Evolutionary conservation across 2,797 vertebrate genomes (phyloP), one percentile per base, ranked within the genome.

Genomic region (Emys orbicularis): DNA sequence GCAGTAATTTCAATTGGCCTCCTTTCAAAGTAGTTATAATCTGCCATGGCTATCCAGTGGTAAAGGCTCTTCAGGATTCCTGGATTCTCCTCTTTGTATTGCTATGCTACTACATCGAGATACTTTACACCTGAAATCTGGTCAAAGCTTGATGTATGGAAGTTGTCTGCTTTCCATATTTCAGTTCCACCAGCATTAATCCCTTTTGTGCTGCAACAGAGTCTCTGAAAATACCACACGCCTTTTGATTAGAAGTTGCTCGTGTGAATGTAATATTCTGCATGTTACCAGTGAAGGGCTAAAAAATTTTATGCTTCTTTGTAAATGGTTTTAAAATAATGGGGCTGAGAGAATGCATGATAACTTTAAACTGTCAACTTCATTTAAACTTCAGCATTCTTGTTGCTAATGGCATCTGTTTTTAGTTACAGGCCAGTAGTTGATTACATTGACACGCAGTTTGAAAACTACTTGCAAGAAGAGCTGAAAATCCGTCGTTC

Each of bases 371-470:
- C 1, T 5, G 72, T 8, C 3, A 2, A 6, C 7, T 65, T 41
- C 21, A 23, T 72, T 11, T 68, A 82, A 37, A 12, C 80, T 16
- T 4, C 79, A n/a, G 93, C 57, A 12, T 83, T 90, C 97, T 94
- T 92, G 76, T 98, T 98, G 96, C 97, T 98, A 97, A 98, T 88
- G 89, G 97, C 92, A 90, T 98, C 90, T 91, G 95, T 98, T 97
- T 98, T 92, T 98, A 99, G 99, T 98, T 99, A 99, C 98, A 99
- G 99, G 98, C 99, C 99, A 34, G 99, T 99, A 1, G 99, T 99
- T n/a, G 99, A 99, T 97, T 99, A 99, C 98, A 99, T 99, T 96
- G 99, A 99, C 86, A 99, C 99, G 82, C 99, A 99, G 98, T 99
- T 99, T 98, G 99, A 99, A 97, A 99, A 99, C 96, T 99, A 99